These are phyloP conservation scores for Pyrocephalus nanus DNA, from an alignment of 2,797 vertebrate genomes.

Conservation along the genomic window DNA sequence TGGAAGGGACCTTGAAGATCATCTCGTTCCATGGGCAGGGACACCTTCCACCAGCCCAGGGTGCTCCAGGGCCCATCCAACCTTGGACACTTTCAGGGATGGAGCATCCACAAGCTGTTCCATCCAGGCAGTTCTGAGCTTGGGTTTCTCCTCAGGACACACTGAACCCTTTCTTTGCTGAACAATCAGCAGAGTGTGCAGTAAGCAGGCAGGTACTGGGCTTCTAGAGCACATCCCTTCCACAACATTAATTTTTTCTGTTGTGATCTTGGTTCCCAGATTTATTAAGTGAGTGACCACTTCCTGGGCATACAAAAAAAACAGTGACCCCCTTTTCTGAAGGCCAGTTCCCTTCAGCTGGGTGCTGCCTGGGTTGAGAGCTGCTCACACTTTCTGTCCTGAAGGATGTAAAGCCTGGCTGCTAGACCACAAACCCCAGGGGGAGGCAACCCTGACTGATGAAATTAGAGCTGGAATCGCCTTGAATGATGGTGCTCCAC, in stretches of 20 bases:
- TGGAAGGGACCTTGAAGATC: neutral
- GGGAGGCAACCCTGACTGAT: neutral
- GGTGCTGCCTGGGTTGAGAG: neutral
- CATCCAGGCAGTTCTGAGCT: neutral
- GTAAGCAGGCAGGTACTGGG: neutral
- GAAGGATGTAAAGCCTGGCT: neutral
- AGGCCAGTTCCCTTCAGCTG: neutral
- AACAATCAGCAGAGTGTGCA: accelerated
- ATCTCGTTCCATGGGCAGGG: neutral
- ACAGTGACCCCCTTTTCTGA: neutral
- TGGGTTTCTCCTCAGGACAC: accelerated
- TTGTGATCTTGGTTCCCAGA: neutral
- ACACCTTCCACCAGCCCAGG: accelerated
- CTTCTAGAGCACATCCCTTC: neutral
- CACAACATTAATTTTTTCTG: neutral
- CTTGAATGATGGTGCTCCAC: neutral
- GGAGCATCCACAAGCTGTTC: neutral
- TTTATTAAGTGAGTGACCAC: accelerated
- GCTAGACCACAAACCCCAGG: neutral
- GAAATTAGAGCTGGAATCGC: neutral
- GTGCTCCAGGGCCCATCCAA: accelerated
- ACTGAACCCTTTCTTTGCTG: neutral
- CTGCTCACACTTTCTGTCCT: neutral
- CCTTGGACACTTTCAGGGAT: neutral
- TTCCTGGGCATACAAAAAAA: neutral